A percentile compares a stretch with the other conserved stretches of the same genome.
phyloP scores from a whole-genome alignment of 2,113 vertebrate species.

The Thamnaconus septentrionalis region DNA sequence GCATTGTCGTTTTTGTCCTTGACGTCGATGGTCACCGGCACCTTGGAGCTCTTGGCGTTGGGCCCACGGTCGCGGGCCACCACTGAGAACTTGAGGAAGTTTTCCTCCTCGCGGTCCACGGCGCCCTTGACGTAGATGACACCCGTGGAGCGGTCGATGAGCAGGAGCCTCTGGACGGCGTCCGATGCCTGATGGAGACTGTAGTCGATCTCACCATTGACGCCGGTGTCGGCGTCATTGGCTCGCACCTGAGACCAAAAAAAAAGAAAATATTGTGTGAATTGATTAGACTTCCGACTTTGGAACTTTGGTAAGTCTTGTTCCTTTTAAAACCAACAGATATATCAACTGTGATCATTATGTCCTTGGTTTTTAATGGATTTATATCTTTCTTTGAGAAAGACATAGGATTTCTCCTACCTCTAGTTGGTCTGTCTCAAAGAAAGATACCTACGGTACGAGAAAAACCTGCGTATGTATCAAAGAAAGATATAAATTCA shows the following conservation, averaged over 20 bases:
- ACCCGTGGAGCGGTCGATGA: conserved; percentile 88
- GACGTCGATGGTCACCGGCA: conserved; percentile 85
- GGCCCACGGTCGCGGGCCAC: conserved; percentile 91
- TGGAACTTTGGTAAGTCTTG: too few species aligned
- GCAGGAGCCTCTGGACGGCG: conserved; percentile 86
- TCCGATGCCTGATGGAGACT: conserved; percentile 87
- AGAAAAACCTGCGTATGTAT: too few species aligned
- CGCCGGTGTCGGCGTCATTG: conserved; percentile 89
- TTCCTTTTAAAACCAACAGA: too few species aligned
- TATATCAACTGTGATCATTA: too few species aligned
- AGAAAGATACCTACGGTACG: too few species aligned
- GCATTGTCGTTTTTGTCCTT: conserved; percentile 94
- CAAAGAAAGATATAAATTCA: too few species aligned
- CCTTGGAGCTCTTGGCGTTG: conserved; percentile 87
- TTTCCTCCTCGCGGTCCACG: conserved; percentile 92
- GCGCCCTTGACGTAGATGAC: conserved; percentile 90
- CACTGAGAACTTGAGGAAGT: conserved; percentile 87
- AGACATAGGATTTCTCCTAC: too few species aligned
- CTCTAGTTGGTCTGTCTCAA: too few species aligned
- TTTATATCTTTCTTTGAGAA: too few species aligned
- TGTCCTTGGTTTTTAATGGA: too few species aligned
- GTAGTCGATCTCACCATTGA: conserved; percentile 92
- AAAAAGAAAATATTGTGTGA: conserved; percentile 1
- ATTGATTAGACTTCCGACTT: too few species aligned
- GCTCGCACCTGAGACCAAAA: conserved; percentile 83